These are phyloP conservation scores for Microcebus jonahi DNA, from an alignment of 2,113 vertebrate genomes.

Conservation along the genomic window DNA sequence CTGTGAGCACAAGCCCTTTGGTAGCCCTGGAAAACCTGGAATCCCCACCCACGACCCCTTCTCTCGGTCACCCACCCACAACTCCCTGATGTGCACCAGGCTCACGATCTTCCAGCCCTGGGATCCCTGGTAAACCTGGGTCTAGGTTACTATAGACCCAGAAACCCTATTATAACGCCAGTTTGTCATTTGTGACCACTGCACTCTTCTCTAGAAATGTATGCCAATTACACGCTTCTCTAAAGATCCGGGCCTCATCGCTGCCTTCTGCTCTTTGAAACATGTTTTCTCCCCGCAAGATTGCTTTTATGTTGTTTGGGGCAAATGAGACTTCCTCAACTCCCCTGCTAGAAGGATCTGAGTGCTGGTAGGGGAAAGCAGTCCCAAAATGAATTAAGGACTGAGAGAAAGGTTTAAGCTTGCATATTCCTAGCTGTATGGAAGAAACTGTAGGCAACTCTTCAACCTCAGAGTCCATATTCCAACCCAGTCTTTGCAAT, in stretches of 20 bases:
- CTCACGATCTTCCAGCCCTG: not conserved
- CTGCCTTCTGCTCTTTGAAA: not conserved
- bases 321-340: conserved; percentile 10
- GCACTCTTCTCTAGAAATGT: not conserved
- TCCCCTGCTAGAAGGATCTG: not conserved
- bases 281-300: not conserved
- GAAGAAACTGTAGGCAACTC: not conserved
- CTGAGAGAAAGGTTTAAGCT: not conserved
- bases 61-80: rapidly evolving
- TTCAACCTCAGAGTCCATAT: not conserved
- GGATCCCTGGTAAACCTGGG: not conserved
- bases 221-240: not conserved
- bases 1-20: rapidly evolving
- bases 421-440: not conserved
- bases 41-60: not conserved
- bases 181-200: not conserved
- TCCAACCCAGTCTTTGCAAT: not conserved
- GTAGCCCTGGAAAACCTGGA: not conserved
- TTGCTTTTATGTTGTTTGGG: not conserved
- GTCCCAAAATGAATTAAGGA: not conserved
- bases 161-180: not conserved
- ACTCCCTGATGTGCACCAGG: not conserved
- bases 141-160: not conserved
- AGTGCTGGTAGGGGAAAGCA: not conserved
- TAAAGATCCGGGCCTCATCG: not conserved